phyloP scores from a whole-genome alignment of 2,113 vertebrate genomes.

The Melanocharis versteri region DNA sequence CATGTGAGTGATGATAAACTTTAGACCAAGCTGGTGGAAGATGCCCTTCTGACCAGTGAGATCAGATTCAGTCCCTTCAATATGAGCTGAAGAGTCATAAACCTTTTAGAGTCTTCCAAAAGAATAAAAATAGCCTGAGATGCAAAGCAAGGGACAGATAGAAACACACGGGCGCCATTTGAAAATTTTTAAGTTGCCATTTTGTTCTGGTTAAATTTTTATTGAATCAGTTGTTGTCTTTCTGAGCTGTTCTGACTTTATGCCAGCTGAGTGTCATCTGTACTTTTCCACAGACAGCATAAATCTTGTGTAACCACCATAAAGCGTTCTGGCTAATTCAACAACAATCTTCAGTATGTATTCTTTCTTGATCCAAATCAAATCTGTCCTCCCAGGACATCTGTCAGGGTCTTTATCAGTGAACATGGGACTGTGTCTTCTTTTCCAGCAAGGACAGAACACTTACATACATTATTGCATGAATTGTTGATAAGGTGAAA shows the following conservation, averaged over 20 bases:
- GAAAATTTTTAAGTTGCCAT: neutral
- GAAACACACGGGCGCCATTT: neutral
- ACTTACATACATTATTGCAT: neutral
- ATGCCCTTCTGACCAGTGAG: neutral
- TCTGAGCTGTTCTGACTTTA: neutral
- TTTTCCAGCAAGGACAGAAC: neutral
- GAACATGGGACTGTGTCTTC: neutral
- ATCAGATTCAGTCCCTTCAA: neutral
- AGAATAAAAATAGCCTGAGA: neutral
- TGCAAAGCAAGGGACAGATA: neutral
- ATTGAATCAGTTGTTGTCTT: slow-evolving; percentile 7
- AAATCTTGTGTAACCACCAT: slow-evolving; percentile 5
- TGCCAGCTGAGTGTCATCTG: slow-evolving; percentile 12
- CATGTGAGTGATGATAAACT: neutral
- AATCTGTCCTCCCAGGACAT: neutral
- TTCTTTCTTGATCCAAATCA: neutral
- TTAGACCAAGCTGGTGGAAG: neutral
- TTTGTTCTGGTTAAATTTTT: slow-evolving; percentile 23
- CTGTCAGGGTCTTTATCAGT: neutral
- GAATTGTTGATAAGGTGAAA: neutral
- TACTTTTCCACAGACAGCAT: neutral
- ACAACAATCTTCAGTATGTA: neutral
- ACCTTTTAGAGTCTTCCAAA: neutral
- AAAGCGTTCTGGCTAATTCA: neutral
- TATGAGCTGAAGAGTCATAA: neutral